A percentile compares a stretch with the other conserved stretches of the same genome.
Conservation (phyloP, 2,888 invertebrate species). For the Leptinotarsa haldemani region DNA sequence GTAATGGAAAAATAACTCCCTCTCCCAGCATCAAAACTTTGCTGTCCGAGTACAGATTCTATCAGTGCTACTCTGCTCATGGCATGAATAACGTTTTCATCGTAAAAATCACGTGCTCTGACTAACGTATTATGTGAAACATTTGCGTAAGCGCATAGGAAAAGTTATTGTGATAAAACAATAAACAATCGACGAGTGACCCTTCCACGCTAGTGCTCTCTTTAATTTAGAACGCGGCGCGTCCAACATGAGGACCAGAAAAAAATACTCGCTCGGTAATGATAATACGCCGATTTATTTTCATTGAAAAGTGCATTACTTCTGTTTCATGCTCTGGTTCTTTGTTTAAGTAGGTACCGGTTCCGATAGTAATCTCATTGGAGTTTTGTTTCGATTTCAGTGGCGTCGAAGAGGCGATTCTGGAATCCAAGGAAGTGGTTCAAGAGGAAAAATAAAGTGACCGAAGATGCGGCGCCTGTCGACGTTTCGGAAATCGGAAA, state of each 20-base stretch:
- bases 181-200: constrained; percentile 37
- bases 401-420: constrained; percentile 75
- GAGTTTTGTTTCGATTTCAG: constrained; percentile 66
- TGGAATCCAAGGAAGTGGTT: constrained; percentile 69
- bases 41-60: too few species aligned
- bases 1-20: too few species aligned
- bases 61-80: too few species aligned
- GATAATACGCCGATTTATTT: constrained; percentile 20
- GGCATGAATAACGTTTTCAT: background rate
- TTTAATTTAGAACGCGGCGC: constrained; percentile 7
- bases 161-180: constrained; percentile 38
- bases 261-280: constrained; percentile 43
- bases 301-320: constrained; percentile 15
- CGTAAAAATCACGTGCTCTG: constrained; percentile 11
- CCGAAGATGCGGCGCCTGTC: constrained; percentile 60
- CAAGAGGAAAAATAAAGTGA: constrained; percentile 66
- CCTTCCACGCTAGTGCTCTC: constrained; percentile 31
- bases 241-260: constrained; percentile 32
- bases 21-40: too few species aligned
- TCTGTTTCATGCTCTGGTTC: constrained; percentile 24
- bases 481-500: constrained; percentile 47
- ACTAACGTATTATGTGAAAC: constrained; percentile 20
- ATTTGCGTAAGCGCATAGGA: constrained; percentile 29
- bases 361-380: background rate
- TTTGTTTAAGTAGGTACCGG: background rate